Evolutionary conservation across 1,140 invertebrate genomes (phyloP), one percentile per base, ranked within the genome.

Genomic region (Calephelis virginiensis): DNA sequence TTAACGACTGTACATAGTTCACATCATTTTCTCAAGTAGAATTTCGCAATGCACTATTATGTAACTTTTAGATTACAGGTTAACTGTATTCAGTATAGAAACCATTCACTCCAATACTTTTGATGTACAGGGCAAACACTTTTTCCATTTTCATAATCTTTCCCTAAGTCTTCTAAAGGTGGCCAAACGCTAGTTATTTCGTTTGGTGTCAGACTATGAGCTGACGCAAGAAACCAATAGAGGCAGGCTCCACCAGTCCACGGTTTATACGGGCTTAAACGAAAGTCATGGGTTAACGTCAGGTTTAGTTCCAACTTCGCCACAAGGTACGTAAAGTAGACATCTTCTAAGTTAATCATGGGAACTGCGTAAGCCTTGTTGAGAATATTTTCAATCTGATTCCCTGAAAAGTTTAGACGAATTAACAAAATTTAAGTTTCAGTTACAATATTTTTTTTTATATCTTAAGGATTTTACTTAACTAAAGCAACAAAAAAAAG

Each of bases 321-420:
- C 9, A 90, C 86, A 12, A 86, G 38, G 45, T 87, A 83, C 0
- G 88, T 88, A 49, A 90, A 80, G 64, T 86, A 89, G 0, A 90
- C 78, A 43, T 90, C 88, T 73, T 90, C 88, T 64, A 87, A 61
- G n/a, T 89, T 88, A 0, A 89, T 74, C 11, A 88, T 63, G 0
- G 86, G 84, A 0, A 84, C 71, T 13, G 63, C 59, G 28, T 67
- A 70, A 0, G 85, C 74, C 0, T 74, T 67, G 6, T 72, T 38
- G 7, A 82, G 43, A 5, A 90, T 81, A 0, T 70, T 67, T 1
- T 64, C 37, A 3, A 88, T 68, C 48, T 84, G 74, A 38, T 76
- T 73, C 8, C 82, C 88, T 90, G 79, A 61, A 82, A 83, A 56
- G 63, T 47, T 68, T 61, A 66, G 46, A 43, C 37, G 11, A 38